phyloP scores from a whole-genome alignment of 2,113 vertebrate species.

The Australoheros scitulus region DNA sequence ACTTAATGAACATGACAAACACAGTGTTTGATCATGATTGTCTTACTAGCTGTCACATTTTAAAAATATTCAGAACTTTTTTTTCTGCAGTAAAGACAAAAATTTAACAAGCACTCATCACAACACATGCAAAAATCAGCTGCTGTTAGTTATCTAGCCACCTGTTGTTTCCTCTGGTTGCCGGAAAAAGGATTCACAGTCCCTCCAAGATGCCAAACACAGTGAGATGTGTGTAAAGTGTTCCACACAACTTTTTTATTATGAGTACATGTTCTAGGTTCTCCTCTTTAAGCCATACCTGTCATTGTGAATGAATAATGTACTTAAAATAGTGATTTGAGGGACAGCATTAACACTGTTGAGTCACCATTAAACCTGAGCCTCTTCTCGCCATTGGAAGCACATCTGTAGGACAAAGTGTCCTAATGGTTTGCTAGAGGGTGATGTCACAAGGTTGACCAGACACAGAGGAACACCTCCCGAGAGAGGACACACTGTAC shows the following conservation, averaged over 20 bases:
- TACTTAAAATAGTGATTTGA: neutral
- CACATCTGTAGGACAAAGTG: slow-evolving; percentile 44
- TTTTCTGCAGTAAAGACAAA: neutral
- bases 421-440: slow-evolving; percentile 40
- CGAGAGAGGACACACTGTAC: slow-evolving; percentile 52
- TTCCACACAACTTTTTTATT: neutral
- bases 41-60: neutral
- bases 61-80: neutral
- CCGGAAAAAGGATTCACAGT: neutral
- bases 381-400: slow-evolving; percentile 12
- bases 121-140: neutral
- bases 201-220: neutral
- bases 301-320: slow-evolving; percentile 4
- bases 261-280: neutral
- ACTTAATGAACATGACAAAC: neutral
- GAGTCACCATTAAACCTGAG: slow-evolving; percentile 35
- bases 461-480: slow-evolving; percentile 32
- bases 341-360: slow-evolving; percentile 2
- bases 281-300: neutral
- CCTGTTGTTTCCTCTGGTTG: neutral
- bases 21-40: neutral
- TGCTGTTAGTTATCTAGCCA: neutral
- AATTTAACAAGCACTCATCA: neutral
- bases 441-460: slow-evolving; percentile 46
- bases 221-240: neutral